These are phyloP conservation scores for Heliconius himera DNA, from an alignment of 1,140 invertebrate genomes.

Conservation along the genomic window DNA sequence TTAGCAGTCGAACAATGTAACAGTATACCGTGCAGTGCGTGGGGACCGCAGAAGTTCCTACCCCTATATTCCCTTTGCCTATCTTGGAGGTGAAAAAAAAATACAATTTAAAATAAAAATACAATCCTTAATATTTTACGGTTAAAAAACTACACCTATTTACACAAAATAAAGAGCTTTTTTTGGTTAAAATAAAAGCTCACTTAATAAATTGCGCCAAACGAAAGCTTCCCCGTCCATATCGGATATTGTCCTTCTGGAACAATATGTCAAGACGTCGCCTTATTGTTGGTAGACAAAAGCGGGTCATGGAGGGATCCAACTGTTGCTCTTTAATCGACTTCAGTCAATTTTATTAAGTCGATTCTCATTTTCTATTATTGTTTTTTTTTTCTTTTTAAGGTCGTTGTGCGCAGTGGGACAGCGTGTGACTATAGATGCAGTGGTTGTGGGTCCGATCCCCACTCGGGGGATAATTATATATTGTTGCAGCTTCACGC, in stretches of 20 bases:
- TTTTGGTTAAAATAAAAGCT: background rate
- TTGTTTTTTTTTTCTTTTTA: no score
- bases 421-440: no score
- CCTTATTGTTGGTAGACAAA: background rate
- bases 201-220: background rate
- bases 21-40: no score
- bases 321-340: background rate
- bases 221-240: background rate
- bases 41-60: no score
- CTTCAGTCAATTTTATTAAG: background rate
- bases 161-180: background rate
- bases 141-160: background rate
- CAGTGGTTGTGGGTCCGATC: no score
- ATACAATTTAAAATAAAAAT: background rate
- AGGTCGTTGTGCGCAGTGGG: no score
- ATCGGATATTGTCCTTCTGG: background rate
- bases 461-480: no score
- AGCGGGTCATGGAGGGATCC: background rate
- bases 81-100: no score
- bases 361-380: background rate
- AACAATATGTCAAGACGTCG: slow-evolving; percentile 3
- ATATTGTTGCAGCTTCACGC: no score
- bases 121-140: background rate
- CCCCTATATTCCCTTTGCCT: no score
- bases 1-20: no score